A percentile compares a stretch with the other conserved stretches of the same genome.
Evolutionary conservation across 2,113 vertebrate species (phyloP).

Genomic region (Pycnonotus jocosus): DNA sequence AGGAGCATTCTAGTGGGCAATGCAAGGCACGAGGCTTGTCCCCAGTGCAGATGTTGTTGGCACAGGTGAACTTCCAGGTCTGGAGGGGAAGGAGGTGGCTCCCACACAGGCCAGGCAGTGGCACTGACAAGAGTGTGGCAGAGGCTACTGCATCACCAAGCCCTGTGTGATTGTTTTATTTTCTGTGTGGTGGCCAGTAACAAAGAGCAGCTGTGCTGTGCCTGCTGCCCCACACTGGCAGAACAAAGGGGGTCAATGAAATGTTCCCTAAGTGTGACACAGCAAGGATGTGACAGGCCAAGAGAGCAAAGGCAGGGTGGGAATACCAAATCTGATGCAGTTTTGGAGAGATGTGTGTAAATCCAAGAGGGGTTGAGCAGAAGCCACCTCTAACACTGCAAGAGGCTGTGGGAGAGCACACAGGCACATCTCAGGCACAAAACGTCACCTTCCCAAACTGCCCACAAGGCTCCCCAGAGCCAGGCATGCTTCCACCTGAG

Average conservation of each 20-base stretch:
- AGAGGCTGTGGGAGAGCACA: neutral
- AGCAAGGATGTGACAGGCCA: neutral
- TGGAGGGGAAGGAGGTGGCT: neutral
- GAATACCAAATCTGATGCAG: neutral
- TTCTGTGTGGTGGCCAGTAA: neutral
- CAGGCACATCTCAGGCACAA: neutral
- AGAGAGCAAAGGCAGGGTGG: neutral
- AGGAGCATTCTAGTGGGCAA: neutral
- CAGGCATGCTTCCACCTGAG: neutral
- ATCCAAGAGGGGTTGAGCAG: neutral
- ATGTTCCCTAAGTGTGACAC: neutral
- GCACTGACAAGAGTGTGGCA: neutral
- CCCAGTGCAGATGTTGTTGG: rapidly evolving
- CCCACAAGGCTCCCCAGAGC: neutral
- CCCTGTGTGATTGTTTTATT: rapidly evolving
- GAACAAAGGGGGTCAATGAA: rapidly evolving
- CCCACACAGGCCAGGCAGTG: neutral
- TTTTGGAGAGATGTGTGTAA: neutral
- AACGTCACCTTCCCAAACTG: neutral
- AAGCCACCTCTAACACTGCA: rapidly evolving
- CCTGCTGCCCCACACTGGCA: neutral
- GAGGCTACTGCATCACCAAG: neutral
- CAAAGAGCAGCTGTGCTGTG: neutral
- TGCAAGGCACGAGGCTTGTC: rapidly evolving
- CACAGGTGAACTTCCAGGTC: neutral